Base-by-base conservation (phyloP, 2,888 invertebrate genomes). In the Carpatolechia fugitivella region DNA sequence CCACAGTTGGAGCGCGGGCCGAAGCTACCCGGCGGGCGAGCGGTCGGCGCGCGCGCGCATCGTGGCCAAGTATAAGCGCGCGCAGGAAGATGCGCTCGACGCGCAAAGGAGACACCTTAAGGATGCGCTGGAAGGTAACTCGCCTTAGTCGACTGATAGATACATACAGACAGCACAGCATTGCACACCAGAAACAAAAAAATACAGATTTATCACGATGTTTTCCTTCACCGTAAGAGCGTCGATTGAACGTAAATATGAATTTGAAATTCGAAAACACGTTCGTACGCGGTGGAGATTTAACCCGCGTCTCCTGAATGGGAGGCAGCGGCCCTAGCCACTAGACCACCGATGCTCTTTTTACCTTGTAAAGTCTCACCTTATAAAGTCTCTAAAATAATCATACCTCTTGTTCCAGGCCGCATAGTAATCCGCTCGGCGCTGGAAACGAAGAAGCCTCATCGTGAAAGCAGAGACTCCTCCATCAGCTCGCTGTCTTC, bases 51-150 rank as follows among this genome's bases (percentile, higher is more conserved):
- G 90, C 0, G 72, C 76, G 8, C 77, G 85, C 1, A 65, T 89
- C 8, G 82, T 91, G 5, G 82, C 83, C 48, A 79, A 80, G 54
- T 74, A 71, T 62, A 91, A 91, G 65, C 77, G 80, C 8, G 75
- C 82, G 30, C 91, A 91, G 56, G 92, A 92, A 68, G 76, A 82
- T 1, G 78, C 88, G 46, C 71, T 92, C 5, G 85, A 91, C 11
- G 85, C 82, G 24, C 92, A 92, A 74, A 73, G 89, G 63, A 84
- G 87, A 40, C 85, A 91, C 60, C 70, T 93, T 41, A 87, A 88
- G 50, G 82, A 90, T 56, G 92, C 92, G 0, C 67, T 92, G 0
- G 91, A 92, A 66, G 92, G 92, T 52, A 41, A 40, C 2, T 40
- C 13, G 1, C 3, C n/a, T 1, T 35, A 11, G 8, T 11, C 10